Base-by-base conservation (phyloP, 1,140 invertebrate species). In the Drosophila aff. region DNA sequence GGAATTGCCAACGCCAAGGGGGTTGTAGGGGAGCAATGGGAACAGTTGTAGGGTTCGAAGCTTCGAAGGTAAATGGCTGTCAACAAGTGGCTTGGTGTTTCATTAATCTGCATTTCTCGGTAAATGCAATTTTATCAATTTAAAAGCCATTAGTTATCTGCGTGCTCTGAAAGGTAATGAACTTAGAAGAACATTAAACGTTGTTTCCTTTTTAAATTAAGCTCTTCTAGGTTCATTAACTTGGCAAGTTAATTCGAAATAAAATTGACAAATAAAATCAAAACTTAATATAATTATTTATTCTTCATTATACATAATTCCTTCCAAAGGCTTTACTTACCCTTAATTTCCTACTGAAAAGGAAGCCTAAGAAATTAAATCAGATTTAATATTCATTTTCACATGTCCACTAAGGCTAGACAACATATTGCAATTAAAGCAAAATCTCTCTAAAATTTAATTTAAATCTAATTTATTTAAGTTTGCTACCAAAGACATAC, bases 31-130 rank as follows among this genome's bases (percentile, higher is more conserved):
- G 10, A n/a, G 4, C 15, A 10, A 8, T 11, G 13, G 31, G 3
- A 23, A 23, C 11, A 21, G n/a, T 13, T 4, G n/a, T 18, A 21
- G 23, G 46, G 23, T 16, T 49, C 46, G 3, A 49, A 2, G 4
- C 46, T 10, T 49, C 23, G 46, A 49, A 46, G 18, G 46, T 36
- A n/a, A 38, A 5, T 38, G 28, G 33, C 28, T 50, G 46, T 67
- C 82, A 73, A 84, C 82, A 85, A 84, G 82, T 84, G 77, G 40
- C 53, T 36, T n/a, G 53, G 46, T 50, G 21, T 28, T 21, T 26
- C 44, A 60, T 72, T 49, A 41, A 72, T 73, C 53, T 52, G 16
- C n/a, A 41, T 28, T 38, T 36, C 52, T 36, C 10, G 18, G 40
- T 59, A 41, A 72, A 40, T 50, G 44, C 67, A 43, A 33, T 52